Evolutionary conservation across 2,113 vertebrate genomes (phyloP).

Genomic region (Sorex fumeus): DNA sequence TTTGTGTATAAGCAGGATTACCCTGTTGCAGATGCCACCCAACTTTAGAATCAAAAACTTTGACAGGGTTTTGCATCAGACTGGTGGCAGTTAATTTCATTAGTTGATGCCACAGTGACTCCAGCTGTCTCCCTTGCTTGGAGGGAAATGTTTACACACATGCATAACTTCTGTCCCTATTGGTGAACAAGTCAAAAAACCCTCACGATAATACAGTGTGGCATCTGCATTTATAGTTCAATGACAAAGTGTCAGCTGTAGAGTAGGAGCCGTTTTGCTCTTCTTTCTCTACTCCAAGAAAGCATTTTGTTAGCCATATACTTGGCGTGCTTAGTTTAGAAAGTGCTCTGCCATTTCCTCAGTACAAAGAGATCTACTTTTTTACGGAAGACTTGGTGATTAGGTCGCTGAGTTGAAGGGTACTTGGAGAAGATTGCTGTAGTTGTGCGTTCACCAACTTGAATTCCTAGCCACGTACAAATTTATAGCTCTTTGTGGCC

Average conservation of each 20-base stretch:
- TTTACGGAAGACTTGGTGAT: background rate
- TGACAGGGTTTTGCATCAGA: background rate
- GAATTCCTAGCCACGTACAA: background rate
- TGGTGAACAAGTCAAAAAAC: slow-evolving; percentile 17
- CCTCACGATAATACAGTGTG: background rate
- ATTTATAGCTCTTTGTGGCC: background rate
- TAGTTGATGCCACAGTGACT: slow-evolving; percentile 62
- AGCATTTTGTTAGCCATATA: background rate
- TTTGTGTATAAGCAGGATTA: background rate
- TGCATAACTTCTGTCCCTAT: slow-evolving; percentile 44
- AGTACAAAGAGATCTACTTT: background rate
- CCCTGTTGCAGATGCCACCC: background rate
- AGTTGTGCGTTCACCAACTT: background rate
- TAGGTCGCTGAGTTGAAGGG: background rate
- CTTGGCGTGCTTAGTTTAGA: background rate
- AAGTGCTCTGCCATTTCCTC: background rate
- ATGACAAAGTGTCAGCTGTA: background rate
- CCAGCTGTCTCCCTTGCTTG: background rate
- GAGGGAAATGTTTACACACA: slow-evolving; percentile 63
- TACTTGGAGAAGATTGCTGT: background rate
- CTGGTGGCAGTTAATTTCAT: slow-evolving; percentile 43
- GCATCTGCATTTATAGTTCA: background rate
- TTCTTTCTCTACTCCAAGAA: background rate
- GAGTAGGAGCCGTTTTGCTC: background rate
- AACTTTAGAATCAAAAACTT: background rate